phyloP scores from a whole-genome alignment of 2,888 invertebrate genomes.

The Caenorhabditis becei region DNA sequence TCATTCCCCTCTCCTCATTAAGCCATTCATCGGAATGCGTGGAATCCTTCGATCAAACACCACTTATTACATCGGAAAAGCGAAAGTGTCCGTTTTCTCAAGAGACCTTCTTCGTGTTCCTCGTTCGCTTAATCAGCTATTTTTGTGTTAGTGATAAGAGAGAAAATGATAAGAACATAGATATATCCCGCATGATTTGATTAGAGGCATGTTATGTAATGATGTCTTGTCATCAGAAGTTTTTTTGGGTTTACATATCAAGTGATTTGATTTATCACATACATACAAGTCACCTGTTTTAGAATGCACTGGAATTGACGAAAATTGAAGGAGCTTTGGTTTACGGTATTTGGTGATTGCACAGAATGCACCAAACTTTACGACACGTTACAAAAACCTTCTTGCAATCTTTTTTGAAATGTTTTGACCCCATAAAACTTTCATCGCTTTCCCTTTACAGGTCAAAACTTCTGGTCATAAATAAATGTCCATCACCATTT shows the following conservation, averaged over 20 bases:
- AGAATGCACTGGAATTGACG: no score
- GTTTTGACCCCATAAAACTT: no score
- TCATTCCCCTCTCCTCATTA: neutral
- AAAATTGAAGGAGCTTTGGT: neutral
- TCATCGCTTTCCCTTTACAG: no score
- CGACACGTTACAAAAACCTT: neutral
- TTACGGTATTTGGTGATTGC: neutral
- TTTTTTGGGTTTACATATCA: neutral
- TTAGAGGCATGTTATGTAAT: neutral
- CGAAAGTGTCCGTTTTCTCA: constrained; percentile 1
- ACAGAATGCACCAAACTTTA: neutral
- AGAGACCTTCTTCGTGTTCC: neutral
- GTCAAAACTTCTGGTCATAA: no score
- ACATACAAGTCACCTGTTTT: no score
- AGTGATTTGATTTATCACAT: neutral
- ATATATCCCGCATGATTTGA: neutral
- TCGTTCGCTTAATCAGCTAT: neutral
- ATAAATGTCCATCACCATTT: no score
- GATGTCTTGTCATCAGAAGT: neutral
- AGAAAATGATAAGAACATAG: neutral
- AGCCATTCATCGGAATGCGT: neutral
- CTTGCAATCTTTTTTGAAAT: no score
- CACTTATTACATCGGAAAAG: constrained; percentile 3
- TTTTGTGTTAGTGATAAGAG: neutral
- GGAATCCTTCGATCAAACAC: constrained; percentile 6